These are phyloP conservation scores for Spinus olivaceus DNA, from an alignment of 2,797 vertebrate species.

Conservation along the genomic window DNA sequence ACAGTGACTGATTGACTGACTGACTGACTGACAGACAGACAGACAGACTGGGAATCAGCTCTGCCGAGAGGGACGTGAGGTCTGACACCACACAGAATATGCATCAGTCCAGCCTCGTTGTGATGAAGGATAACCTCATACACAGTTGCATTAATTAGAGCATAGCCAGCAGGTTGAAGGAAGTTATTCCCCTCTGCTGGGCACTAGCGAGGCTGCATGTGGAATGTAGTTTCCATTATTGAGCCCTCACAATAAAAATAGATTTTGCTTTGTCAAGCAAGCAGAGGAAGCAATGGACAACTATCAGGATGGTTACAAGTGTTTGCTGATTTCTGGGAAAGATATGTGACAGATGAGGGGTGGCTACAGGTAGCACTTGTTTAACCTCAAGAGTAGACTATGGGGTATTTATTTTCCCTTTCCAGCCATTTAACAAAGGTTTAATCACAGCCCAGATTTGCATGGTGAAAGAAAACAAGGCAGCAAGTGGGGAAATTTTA, in stretches of 20 bases:
- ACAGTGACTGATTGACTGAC: neutral
- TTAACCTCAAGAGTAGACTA: neutral
- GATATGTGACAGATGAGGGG: neutral
- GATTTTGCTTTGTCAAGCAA: neutral
- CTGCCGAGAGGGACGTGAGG: neutral
- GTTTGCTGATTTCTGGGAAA: neutral
- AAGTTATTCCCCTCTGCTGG: neutral
- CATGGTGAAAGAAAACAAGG: neutral
- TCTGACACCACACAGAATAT: neutral
- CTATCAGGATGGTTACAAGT: rapidly evolving
- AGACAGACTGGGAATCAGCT: neutral
- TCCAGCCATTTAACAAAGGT: neutral
- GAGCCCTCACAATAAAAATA: neutral
- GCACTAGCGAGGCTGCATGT: neutral
- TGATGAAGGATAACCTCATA: neutral
- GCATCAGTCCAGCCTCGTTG: neutral
- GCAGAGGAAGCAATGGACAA: neutral
- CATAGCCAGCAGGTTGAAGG: neutral
- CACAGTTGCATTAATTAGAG: neutral
- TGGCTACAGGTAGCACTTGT: neutral
- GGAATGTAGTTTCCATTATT: neutral
- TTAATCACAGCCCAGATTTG: neutral
- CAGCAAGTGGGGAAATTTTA: neutral
- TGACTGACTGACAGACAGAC: neutral
- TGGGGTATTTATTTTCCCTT: neutral